These are phyloP conservation scores for Caradrina clavipalpis DNA, from an alignment of 2,888 invertebrate genomes.

Conservation along the genomic window DNA sequence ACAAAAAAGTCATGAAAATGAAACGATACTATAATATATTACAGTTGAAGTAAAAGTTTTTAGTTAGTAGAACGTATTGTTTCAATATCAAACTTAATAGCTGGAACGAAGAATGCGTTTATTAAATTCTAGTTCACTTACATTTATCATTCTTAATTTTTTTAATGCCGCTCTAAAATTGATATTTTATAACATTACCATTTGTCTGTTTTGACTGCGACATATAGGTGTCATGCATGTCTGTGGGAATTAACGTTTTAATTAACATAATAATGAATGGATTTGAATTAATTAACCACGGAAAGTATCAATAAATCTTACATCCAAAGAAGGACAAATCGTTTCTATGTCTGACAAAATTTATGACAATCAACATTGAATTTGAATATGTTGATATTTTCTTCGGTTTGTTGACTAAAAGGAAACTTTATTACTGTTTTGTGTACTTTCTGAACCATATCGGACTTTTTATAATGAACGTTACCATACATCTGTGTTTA, in stretches of 20 bases:
- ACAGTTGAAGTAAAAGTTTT: slow-evolving; percentile 42
- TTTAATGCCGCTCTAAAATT: slow-evolving; percentile 4
- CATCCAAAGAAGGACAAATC: not conserved
- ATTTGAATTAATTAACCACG: slow-evolving; percentile 37
- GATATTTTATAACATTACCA: slow-evolving; percentile 21
- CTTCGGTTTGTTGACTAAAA: slow-evolving; percentile 26
- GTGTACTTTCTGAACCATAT: slow-evolving; percentile 31
- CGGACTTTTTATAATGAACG: slow-evolving; percentile 36
- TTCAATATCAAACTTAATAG: slow-evolving; percentile 33
- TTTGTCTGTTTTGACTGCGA: slow-evolving; percentile 40
- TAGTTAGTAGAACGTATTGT: slow-evolving; percentile 10
- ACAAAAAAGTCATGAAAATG: slow-evolving; percentile 33
- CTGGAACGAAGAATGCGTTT: slow-evolving; percentile 37
- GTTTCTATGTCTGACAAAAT: not conserved
- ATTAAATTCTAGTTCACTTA: slow-evolving; percentile 29
- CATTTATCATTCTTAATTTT: slow-evolving; percentile 35
- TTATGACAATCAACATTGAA: not conserved
- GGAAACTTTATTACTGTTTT: slow-evolving; percentile 6
- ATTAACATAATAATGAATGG: slow-evolving; percentile 14
- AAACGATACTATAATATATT: slow-evolving; percentile 26
- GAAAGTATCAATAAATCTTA: slow-evolving; percentile 29
- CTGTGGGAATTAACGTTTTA: slow-evolving; percentile 22
- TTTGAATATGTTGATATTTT: slow-evolving; percentile 4
- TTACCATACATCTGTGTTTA: slow-evolving; percentile 6
- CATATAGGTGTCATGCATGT: slow-evolving; percentile 41